Evolutionary conservation across 2,888 invertebrate species (phyloP).

Genomic region (Eudasyphora cyanicolor): DNA sequence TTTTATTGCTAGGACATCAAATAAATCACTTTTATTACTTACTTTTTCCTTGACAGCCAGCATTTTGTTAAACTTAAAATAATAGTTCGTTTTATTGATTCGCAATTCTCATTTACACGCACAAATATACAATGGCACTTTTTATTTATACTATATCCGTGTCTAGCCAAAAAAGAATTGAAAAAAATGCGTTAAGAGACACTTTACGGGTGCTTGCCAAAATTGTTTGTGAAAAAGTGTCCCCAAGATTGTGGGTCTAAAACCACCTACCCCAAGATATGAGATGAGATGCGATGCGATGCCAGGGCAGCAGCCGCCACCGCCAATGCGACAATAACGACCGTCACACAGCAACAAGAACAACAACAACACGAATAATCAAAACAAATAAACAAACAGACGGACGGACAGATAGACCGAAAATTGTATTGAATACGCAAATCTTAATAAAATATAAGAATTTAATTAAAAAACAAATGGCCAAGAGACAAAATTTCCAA

Average conservation of each 20-base stretch:
- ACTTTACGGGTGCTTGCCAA: conserved; percentile 57
- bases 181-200: conserved; percentile 43
- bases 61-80: background rate
- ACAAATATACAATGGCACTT: background rate
- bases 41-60: background rate
- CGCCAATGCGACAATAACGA: no score
- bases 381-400: conserved; percentile 26
- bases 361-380: no score
- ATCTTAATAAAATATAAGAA: conserved; percentile 54
- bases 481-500: conserved; percentile 38
- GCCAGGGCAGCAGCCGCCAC: background rate
- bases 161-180: background rate
- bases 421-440: conserved; percentile 37
- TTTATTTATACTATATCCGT: background rate
- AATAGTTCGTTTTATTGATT: no score
- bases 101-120: no score
- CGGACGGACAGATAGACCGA: background rate
- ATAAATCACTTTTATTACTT: conserved; percentile 36
- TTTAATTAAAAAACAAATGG: conserved; percentile 60
- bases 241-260: conserved; percentile 51
- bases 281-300: conserved; percentile 26
- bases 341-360: no score
- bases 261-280: conserved; percentile 37
- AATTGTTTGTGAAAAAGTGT: conserved; percentile 49
- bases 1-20: background rate